Percentiles rank a stretch among this genome's conserved stretches.
phyloP scores from a whole-genome alignment of 2,888 invertebrate species.

The Spatulosminthurus flaviceps region DNA sequence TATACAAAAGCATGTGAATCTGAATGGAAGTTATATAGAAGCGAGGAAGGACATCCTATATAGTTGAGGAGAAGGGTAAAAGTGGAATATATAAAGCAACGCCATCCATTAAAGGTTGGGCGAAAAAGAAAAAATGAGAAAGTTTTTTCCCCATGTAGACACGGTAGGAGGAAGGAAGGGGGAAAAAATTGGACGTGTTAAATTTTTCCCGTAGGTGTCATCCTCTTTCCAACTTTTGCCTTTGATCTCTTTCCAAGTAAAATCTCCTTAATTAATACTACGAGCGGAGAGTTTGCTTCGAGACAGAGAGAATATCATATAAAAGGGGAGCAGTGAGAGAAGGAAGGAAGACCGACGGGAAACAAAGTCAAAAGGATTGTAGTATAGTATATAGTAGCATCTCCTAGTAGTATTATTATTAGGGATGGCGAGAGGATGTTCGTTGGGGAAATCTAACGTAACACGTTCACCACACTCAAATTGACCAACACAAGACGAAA shows the following conservation, averaged over 20 bases:
- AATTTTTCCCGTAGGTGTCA: constrained; percentile 46
- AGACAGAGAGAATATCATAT: constrained; percentile 13
- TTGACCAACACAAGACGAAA: constrained; percentile 30
- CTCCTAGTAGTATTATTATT: constrained; percentile 4
- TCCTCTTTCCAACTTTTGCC: constrained; percentile 42
- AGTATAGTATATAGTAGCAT: too few species aligned
- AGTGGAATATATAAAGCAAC: constrained; percentile 22
- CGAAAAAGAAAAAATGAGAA: constrained; percentile 23
- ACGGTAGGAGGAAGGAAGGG: background rate
- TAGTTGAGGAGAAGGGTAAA: background rate
- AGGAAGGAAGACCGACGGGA: constrained; percentile 4
- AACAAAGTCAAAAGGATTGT: constrained; percentile 34
- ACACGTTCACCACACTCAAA: constrained; percentile 26
- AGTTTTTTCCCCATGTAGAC: constrained; percentile 16
- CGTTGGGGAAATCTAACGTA: constrained; percentile 34
- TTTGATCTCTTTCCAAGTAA: constrained; percentile 36
- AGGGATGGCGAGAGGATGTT: constrained; percentile 16
- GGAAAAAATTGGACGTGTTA: constrained; percentile 36
- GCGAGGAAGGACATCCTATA: too few species aligned
- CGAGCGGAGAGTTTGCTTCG: constrained; percentile 25
- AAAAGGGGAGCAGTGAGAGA: constrained; percentile 27
- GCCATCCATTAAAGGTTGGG: constrained; percentile 28
- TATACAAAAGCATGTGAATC: too few species aligned
- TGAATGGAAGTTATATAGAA: too few species aligned
- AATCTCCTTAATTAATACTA: constrained; percentile 38